A percentile compares a stretch with the other conserved stretches of the same genome.
phyloP scores from a whole-genome alignment of 1,140 invertebrate genomes.

The Drosophila serrata region DNA sequence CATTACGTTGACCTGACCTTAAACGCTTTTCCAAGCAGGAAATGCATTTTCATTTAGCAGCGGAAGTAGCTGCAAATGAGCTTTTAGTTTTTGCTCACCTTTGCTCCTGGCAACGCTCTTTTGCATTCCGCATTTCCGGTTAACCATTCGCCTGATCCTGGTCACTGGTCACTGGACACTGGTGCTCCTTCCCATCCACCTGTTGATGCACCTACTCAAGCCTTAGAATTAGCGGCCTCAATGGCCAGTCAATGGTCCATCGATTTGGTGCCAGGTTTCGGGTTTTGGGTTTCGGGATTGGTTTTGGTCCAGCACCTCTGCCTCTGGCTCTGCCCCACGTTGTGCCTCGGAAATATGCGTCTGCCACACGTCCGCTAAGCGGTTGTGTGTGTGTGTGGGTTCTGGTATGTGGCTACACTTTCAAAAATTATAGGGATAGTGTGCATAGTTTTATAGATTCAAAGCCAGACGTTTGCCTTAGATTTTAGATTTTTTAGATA shows the following conservation, averaged over 20 bases:
- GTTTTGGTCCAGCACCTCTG: slow-evolving; percentile 30
- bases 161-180: not conserved
- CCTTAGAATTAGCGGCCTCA: slow-evolving; percentile 41
- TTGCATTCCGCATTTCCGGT: slow-evolving; percentile 60
- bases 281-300: not conserved
- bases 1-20: slow-evolving; percentile 43
- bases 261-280: slow-evolving; percentile 2
- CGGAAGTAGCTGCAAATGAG: slow-evolving; percentile 84
- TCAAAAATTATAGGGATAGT: not conserved
- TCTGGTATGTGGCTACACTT: not conserved
- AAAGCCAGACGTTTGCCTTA: not conserved
- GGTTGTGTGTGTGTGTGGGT: not conserved
- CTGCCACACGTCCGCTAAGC: slow-evolving; percentile 36
- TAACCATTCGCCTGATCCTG: slow-evolving; percentile 1
- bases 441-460: not conserved
- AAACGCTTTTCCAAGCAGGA: slow-evolving; percentile 79
- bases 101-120: slow-evolving; percentile 25
- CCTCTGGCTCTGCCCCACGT: not conserved
- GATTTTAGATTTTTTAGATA: not conserved
- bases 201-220: slow-evolving; percentile 43
- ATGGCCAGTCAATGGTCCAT: slow-evolving; percentile 21
- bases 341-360: slow-evolving; percentile 63
- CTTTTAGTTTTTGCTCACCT: slow-evolving; percentile 83
- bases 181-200: not conserved
- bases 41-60: slow-evolving; percentile 84